These are phyloP conservation scores for Toxotes chatareus DNA, from an alignment of 2,113 vertebrate species.

Conservation along the genomic window DNA sequence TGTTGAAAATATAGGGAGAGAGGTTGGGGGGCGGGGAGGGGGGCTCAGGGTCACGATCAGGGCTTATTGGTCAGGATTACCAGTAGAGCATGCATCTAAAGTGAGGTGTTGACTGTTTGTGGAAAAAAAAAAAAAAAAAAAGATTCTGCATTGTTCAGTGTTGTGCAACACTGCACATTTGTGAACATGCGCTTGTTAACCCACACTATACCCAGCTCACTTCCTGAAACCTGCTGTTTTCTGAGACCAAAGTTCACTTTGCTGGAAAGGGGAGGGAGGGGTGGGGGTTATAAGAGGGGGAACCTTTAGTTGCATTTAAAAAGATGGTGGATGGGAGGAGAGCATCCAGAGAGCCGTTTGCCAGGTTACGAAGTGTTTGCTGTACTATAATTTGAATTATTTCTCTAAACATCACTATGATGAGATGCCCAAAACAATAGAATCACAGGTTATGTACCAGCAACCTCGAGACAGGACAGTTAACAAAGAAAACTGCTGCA, in stretches of 20 bases:
- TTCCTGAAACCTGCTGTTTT: conserved; percentile 76
- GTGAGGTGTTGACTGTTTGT: conserved; percentile 38
- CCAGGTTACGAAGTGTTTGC: conserved; percentile 41
- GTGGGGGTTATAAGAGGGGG: neutral
- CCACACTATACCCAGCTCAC: conserved; percentile 18
- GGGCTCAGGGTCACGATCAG: conserved; percentile 50
- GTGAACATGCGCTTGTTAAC: conserved; percentile 32
- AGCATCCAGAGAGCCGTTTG: neutral
- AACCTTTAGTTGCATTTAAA: conserved; percentile 13
- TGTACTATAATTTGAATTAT: conserved; percentile 41
- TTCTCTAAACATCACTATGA: conserved; percentile 27
- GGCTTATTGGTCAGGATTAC: conserved; percentile 36
- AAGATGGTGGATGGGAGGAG: neutral
- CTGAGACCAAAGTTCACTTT: conserved; percentile 79
- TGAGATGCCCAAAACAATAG: conserved; percentile 14
- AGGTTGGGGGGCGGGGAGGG: neutral
- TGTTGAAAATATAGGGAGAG: conserved; percentile 19
- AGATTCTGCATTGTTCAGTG: conserved; percentile 19
- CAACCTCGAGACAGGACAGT: conserved; percentile 29
- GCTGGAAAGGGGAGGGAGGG: conserved; percentile 50
- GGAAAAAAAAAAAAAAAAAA: neutral
- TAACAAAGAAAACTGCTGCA: conserved; percentile 9
- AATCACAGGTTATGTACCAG: conserved; percentile 38
- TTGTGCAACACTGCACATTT: conserved; percentile 57
- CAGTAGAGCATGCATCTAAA: conserved; percentile 30